Conservation (phyloP, 2,888 invertebrate genomes). For the Drosophila buzzatii region DNA sequence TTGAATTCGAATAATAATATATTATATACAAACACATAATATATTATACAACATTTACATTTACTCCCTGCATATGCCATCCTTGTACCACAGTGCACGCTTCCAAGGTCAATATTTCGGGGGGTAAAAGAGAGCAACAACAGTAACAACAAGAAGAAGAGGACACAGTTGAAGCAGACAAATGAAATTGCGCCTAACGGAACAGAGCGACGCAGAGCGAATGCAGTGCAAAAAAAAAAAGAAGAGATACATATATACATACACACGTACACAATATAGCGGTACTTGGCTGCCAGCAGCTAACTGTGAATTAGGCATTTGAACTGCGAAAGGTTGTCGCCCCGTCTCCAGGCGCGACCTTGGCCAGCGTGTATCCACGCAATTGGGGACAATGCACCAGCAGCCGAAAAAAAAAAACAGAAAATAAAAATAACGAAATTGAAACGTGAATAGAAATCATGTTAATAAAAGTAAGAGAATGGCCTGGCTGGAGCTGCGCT, state of each 20-base stretch:
- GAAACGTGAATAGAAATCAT: conserved; percentile 9
- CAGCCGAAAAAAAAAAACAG: conserved; percentile 18
- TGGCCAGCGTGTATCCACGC: conserved; percentile 32
- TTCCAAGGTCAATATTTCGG: conserved; percentile 71
- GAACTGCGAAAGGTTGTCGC: conserved; percentile 51
- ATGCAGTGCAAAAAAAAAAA: conserved; percentile 14
- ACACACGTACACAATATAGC: neutral
- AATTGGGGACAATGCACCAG: conserved; percentile 45
- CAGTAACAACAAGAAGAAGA: neutral
- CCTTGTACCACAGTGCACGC: conserved; percentile 36
- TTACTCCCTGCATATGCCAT: neutral
- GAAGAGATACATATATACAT: too few species aligned
- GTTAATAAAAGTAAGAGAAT: conserved; percentile 8
- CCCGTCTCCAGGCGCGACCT: conserved; percentile 57
- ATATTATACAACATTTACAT: too few species aligned
- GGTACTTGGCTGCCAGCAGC: conserved; percentile 18
- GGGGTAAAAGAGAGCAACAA: conserved; percentile 15
- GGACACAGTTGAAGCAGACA: neutral
- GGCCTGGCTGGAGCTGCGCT: neutral
- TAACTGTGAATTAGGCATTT: conserved; percentile 54
- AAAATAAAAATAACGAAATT: too few species aligned
- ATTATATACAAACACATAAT: too few species aligned
- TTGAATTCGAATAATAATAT: too few species aligned
- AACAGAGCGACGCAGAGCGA: conserved; percentile 9
- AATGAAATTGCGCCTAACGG: conserved; percentile 9